Conservation (phyloP, 2,113 vertebrate genomes). For the Lepus europaeus region DNA sequence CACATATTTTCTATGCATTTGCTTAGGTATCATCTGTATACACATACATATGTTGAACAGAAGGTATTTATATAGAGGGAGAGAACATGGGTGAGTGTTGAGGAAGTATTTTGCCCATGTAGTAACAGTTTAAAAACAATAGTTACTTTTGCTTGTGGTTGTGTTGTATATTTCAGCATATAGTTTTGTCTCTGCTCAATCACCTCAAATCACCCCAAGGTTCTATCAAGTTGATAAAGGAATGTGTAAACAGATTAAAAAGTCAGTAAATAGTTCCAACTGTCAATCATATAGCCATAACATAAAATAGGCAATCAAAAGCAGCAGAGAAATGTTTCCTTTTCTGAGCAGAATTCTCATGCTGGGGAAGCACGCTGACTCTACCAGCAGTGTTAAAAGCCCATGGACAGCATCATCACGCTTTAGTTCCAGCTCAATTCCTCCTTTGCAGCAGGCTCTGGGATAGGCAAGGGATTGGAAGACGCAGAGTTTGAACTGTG, state of each 20-base stretch:
- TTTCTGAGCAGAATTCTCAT: not conserved
- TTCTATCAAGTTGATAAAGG: slow-evolving; percentile 38
- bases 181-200: slow-evolving; percentile 54
- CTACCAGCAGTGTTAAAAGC: not conserved
- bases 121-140: slow-evolving; percentile 57
- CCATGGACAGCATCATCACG: accelerated
- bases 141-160: slow-evolving; percentile 63
- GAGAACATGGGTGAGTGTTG: not conserved
- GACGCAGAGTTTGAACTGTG: no score
- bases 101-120: slow-evolving; percentile 44
- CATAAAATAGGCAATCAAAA: not conserved
- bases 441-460: accelerated
- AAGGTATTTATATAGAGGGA: not conserved
- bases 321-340: slow-evolving; percentile 55
- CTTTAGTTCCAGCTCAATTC: accelerated
- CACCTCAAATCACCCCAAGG: slow-evolving; percentile 56
- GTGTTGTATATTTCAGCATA: slow-evolving; percentile 42
- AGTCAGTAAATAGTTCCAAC: slow-evolving; percentile 31
- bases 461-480: not conserved
- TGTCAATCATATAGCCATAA: slow-evolving; percentile 33
- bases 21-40: not conserved
- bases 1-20: not conserved
- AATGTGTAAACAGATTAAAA: slow-evolving; percentile 74
- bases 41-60: not conserved
- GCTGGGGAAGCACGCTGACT: not conserved